These are phyloP conservation scores for Pithys albifrons DNA, from an alignment of 2,113 vertebrate genomes.

Conservation along the genomic window DNA sequence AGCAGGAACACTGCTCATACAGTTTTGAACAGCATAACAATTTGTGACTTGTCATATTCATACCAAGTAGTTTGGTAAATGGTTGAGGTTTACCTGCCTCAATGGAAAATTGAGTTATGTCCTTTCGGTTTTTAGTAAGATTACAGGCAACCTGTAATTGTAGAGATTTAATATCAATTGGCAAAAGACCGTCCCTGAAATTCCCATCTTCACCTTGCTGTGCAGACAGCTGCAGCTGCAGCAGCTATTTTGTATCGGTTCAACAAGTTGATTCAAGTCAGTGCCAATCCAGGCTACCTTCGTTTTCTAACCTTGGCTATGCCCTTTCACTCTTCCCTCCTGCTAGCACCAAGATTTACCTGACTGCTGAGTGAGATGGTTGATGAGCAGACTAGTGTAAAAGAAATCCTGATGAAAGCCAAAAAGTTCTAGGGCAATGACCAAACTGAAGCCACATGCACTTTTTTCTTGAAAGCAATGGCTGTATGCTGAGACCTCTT, in stretches of 20 bases:
- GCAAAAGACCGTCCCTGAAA: not conserved
- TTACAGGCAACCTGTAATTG: not conserved
- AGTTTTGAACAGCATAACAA: not conserved
- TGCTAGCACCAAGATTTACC: not conserved
- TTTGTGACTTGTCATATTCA: not conserved
- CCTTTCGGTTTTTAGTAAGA: not conserved
- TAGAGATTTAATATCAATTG: not conserved
- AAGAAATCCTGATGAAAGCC: not conserved
- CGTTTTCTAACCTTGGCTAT: not conserved
- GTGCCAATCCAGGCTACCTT: not conserved
- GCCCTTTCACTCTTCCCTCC: not conserved
- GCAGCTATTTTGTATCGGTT: not conserved
- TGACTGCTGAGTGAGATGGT: not conserved
- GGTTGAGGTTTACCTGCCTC: not conserved
- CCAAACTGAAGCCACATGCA: accelerated
- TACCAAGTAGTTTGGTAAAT: not conserved
- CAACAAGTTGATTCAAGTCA: not conserved
- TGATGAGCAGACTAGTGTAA: not conserved
- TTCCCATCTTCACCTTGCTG: not conserved
- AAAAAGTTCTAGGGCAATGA: not conserved
- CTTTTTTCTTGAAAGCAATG: not conserved
- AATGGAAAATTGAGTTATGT: not conserved
- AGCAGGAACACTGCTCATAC: not conserved
- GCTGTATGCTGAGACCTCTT: not conserved
- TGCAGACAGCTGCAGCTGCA: not conserved